Percentiles rank a stretch among this genome's conserved stretches.
Conservation (phyloP, 2,113 vertebrate genomes). For the Lasiurus borealis region DNA sequence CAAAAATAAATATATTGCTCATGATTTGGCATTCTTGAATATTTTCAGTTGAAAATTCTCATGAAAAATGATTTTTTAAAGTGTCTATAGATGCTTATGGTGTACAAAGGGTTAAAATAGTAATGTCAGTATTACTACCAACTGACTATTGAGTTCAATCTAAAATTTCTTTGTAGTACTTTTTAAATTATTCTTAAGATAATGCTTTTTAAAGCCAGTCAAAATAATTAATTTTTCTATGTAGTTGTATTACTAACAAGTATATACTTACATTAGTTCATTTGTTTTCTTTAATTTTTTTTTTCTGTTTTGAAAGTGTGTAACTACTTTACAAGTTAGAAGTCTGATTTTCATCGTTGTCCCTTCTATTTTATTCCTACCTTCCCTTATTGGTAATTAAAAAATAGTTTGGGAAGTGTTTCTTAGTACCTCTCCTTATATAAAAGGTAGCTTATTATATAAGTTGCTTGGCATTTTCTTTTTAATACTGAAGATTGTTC, state of each 20-base stretch:
- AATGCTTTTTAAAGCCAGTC: background rate
- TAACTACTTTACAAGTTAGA: background rate
- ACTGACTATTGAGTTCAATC: background rate
- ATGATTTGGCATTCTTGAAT: too few relatives aligned
- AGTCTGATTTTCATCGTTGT: background rate
- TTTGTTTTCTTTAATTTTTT: background rate
- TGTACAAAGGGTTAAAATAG: background rate
- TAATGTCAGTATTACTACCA: background rate
- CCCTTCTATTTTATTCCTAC: background rate
- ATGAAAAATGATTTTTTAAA: too few relatives aligned
- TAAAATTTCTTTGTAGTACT: background rate
- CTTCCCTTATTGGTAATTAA: background rate
- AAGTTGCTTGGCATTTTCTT: background rate
- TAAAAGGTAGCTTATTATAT: background rate
- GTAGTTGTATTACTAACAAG: background rate
- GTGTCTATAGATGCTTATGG: too few relatives aligned
- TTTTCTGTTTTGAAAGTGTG: background rate
- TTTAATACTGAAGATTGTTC: slow-evolving; percentile 1
- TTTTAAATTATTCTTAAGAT: background rate
- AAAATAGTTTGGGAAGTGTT: background rate
- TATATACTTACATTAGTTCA: background rate
- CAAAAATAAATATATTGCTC: too few relatives aligned
- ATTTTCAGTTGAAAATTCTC: too few relatives aligned
- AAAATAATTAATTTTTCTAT: background rate
- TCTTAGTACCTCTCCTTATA: background rate